Base-by-base conservation (phyloP, 2,888 invertebrate genomes). In the Volucella inanis region DNA sequence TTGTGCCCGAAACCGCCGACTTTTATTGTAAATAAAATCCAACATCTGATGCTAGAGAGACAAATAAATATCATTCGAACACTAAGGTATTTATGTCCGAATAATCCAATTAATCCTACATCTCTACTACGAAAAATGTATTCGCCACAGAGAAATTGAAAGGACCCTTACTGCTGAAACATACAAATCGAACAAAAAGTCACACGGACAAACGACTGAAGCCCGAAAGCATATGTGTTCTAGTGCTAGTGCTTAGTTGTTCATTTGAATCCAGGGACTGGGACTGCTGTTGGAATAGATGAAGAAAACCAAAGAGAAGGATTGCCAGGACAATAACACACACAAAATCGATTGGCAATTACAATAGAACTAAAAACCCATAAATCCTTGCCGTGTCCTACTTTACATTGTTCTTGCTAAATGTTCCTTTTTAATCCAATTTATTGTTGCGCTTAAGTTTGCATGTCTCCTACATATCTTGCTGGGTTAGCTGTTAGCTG, bases 291-390 rank as follows among this genome's bases (percentile, higher is more conserved):
- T 49, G 61, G 52, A 50, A 64, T 64, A 64, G 39, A 47, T 52
- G 61, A 38, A 75, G 72, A 31, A 67, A 68, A 75, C 43, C 64
- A 75, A 55, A 39, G 68, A 68, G 80, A 76, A 76, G 75, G 67
- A 84, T 79, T 70, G 71, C 67, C 64, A 80, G 82, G 84, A 87
- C 87, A 88, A 87, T 87, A 88, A 87, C 87, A 87, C 79, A 84
- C 54, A 71, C 70, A 87, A 87, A 88, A 88, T 88, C 88, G 88
- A 88, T 88, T 87, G 87, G 85, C 88, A 88, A 88, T 88, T 88
- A 86, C 88, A 88, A 88, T 88, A 88, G 85, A 85, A 87, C 87
- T 87, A 88, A 88, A 88, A 87, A 87, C 84, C 87, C 88, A 88
- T 88, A 88, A 88, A 88, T 88, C 88, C 87, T 87, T 87, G 55